These are phyloP conservation scores for Melanocharis versteri DNA, from an alignment of 2,113 vertebrate species.

Conservation along the genomic window DNA sequence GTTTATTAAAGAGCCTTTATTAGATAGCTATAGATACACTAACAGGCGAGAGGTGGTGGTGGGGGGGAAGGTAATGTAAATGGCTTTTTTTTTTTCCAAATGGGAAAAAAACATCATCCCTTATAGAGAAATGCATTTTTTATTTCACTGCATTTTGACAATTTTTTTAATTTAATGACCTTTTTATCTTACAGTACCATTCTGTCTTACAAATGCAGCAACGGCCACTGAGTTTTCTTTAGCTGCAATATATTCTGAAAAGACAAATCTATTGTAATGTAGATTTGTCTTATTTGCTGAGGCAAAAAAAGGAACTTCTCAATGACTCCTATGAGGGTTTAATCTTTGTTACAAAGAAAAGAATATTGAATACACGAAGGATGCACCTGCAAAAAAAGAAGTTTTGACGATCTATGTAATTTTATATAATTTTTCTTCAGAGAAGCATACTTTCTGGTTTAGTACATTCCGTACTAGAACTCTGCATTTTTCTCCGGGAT, in stretches of 20 bases:
- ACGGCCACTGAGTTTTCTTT: conserved; percentile 48
- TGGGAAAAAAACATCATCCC: conserved; percentile 42
- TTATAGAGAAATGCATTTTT: conserved; percentile 64
- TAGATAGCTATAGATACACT: conserved; percentile 73
- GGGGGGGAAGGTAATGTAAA: conserved; percentile 41
- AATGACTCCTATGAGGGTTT: conserved; percentile 40
- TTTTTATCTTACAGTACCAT: conserved; percentile 56
- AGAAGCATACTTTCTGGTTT: conserved; percentile 67
- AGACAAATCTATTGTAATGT: conserved; percentile 72
- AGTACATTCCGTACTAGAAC: conserved; percentile 73
- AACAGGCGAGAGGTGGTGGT: conserved; percentile 56
- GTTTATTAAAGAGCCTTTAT: conserved; percentile 94
- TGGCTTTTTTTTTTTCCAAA: conserved; percentile 38
- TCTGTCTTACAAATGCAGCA: conserved; percentile 54
- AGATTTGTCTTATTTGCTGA: conserved; percentile 73
- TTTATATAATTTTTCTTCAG: conserved; percentile 39
- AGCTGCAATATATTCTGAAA: conserved; percentile 54
- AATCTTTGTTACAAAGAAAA: conserved; percentile 55
- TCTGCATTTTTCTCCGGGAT: conserved; percentile 81
- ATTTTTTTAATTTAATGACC: conserved; percentile 61
- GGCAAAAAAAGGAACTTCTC: conserved; percentile 52
- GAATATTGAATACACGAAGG: conserved; percentile 59
- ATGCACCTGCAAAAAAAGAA: conserved; percentile 50
- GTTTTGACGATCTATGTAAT: conserved; percentile 61
- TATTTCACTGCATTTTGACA: conserved; percentile 46